phyloP scores from a whole-genome alignment of 2,113 vertebrate species.

The Fregetta grallaria region DNA sequence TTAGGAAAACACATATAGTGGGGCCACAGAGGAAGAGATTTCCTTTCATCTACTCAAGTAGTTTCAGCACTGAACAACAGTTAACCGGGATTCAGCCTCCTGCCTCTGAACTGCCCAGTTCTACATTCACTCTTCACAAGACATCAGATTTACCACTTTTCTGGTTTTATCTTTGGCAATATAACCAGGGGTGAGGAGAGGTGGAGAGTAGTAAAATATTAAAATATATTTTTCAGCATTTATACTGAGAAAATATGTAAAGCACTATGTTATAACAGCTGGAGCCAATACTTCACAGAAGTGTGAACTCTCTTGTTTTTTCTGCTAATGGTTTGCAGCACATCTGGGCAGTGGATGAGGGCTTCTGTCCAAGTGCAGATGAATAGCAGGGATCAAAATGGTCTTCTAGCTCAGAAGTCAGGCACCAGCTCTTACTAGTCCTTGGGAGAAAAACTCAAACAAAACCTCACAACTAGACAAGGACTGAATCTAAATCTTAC shows the following conservation, averaged over 20 bases:
- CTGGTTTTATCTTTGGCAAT: not conserved
- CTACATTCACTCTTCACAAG: accelerated
- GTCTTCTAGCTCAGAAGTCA: not conserved
- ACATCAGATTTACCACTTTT: not conserved
- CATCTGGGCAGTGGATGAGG: not conserved
- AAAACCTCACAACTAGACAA: not conserved
- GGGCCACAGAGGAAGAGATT: not conserved
- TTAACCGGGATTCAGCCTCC: not conserved
- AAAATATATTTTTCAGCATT: not conserved
- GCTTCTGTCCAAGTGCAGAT: not conserved
- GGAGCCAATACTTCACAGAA: not conserved
- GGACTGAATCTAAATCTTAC: not conserved
- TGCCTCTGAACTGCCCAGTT: not conserved
- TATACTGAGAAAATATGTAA: not conserved
- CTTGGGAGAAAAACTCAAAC: not conserved
- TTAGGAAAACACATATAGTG: not conserved
- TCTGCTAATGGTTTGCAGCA: not conserved
- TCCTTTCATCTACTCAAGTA: not conserved
- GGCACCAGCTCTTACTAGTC: not conserved
- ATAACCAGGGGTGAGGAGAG: not conserved
- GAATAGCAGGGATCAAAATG: not conserved
- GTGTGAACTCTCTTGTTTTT: not conserved
- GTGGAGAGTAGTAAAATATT: not conserved
- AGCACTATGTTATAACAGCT: not conserved
- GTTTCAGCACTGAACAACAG: not conserved